phyloP scores from a whole-genome alignment of 1,140 invertebrate genomes.

The Zaprionus gabonicus region DNA sequence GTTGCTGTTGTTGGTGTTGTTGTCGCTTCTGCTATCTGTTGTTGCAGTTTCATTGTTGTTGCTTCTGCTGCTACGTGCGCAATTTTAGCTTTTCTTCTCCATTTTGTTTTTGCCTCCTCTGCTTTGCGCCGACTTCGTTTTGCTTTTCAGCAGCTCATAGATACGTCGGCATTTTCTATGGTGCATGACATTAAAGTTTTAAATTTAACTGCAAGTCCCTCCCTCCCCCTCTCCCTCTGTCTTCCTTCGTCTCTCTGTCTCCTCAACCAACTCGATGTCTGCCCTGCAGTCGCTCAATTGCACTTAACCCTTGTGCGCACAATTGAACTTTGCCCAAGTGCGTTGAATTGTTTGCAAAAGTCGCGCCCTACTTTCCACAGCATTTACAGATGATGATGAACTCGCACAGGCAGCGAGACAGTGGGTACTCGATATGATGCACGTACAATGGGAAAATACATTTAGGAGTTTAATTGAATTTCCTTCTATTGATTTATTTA shows the following conservation, averaged over 20 bases:
- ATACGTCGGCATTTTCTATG: constrained; percentile 68
- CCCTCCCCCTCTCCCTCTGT: not conserved
- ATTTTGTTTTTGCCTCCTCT: constrained; percentile 31
- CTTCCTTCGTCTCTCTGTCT: not conserved
- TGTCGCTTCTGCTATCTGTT: constrained; percentile 36
- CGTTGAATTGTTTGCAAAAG: constrained; percentile 53
- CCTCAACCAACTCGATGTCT: not conserved
- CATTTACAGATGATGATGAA: constrained; percentile 1
- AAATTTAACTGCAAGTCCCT: constrained; percentile 69
- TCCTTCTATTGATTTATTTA: not conserved
- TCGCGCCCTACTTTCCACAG: constrained; percentile 58
- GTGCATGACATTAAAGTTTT: constrained; percentile 81
- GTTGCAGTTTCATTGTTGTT: constrained; percentile 34
- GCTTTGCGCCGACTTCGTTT: constrained; percentile 29
- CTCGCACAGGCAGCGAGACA: not conserved
- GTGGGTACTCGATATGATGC: constrained; percentile 6
- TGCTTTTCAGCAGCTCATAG: constrained; percentile 51
- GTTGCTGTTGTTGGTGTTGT: constrained; percentile 28
- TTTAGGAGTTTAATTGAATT: not conserved
- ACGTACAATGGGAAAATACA: not conserved
- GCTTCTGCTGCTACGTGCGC: constrained; percentile 57
- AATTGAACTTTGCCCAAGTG: constrained; percentile 71
- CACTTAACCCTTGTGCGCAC: constrained; percentile 57
- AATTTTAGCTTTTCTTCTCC: constrained; percentile 58
- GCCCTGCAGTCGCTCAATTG: constrained; percentile 29